Evolutionary conservation across 2,888 invertebrate species (phyloP), one percentile per base, ranked within the genome.

Genomic region (Stenolophus ochropezus): DNA sequence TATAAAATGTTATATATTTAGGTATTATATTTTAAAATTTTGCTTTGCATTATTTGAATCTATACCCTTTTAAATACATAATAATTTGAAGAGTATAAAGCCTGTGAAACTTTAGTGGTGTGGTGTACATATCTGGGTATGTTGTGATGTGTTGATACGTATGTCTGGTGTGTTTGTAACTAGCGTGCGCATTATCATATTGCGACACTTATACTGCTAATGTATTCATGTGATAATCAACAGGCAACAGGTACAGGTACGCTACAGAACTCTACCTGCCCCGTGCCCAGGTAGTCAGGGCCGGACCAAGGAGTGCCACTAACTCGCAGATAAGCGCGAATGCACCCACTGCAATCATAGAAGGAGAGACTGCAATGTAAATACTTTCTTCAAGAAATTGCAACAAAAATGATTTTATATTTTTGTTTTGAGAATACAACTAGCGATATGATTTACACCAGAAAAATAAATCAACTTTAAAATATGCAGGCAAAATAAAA

Each of bases 171-270:
- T 69, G 65, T 69, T 33, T 69, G 65, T 69, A 69, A 69, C 65
- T 69, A 69, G 27, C 56, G 53, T 71, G 33, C 69, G 27, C 53
- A 81, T 81, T 81, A 81, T 73, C 81, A 81, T 81, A 81, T 81
- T 81, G 81, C 81, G 81, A 81, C 81, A 81, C 73, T 81, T 73
- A 81, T 74, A 81, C 74, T 74, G 81, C 73, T 81, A 81, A 81
- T 81, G 74, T 81, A 81, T 81, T 73, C 81, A 74, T 61, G 81
- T 56, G 81, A 73, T 81, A 73, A 81, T 81, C 56, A 51, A 74
- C 81, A 53, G 74, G 47, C 51, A 42, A 42, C 42, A 69, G 69
- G 69, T 69, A 20, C 61, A 23, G 61, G n/a, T 53, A 53, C 51
- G 21, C 14, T 27, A n/a, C 2, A 49, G 49, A 16, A n/a, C 23